Conservation (phyloP, 37 sponge, comb jelly and placozoan species). For the Chondrosia reniformis region DNA sequence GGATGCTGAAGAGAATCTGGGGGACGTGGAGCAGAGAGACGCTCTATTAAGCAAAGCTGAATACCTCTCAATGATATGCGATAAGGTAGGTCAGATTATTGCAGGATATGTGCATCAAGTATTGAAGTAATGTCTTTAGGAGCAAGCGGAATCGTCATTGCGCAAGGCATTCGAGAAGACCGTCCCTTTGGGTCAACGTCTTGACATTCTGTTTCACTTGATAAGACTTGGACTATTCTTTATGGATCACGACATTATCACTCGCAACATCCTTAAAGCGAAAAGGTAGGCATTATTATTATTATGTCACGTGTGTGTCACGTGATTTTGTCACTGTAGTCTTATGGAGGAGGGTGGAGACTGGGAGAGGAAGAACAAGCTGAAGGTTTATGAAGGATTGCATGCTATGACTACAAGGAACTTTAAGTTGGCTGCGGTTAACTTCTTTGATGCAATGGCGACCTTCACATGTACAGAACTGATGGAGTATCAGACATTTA, state of each 20-base stretch:
- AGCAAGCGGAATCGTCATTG: conserved; percentile 18
- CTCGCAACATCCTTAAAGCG: conserved; percentile 85
- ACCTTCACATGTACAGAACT: conserved; percentile 97
- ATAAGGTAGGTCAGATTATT: conserved; percentile 35
- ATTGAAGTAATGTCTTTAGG: neutral
- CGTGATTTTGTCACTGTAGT: conserved; percentile 32
- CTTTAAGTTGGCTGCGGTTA: conserved; percentile 81
- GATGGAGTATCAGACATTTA: conserved; percentile 86
- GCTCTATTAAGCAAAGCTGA: conserved; percentile 90
- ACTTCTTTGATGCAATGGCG: conserved; percentile 95
- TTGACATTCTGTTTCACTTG: conserved; percentile 93
- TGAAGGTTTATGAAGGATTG: conserved; percentile 92
- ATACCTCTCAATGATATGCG: conserved; percentile 89
- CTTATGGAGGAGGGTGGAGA: conserved; percentile 98
- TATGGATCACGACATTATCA: conserved; percentile 89
- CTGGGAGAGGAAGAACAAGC: conserved; percentile 95
- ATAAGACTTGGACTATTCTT: conserved; percentile 92
- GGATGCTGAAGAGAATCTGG: conserved; percentile 88
- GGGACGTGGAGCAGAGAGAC: conserved; percentile 92
- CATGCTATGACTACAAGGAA: conserved; percentile 84
- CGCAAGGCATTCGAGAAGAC: conserved; percentile 72
- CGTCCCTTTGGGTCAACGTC: conserved; percentile 79
- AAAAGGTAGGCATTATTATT: conserved; percentile 56
- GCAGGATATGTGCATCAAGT: neutral
- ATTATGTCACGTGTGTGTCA: neutral